Percentiles rank a stretch among this genome's conserved stretches.
Evolutionary conservation across 2,797 vertebrate genomes (phyloP).

Genomic region (Coreius guichenoti): DNA sequence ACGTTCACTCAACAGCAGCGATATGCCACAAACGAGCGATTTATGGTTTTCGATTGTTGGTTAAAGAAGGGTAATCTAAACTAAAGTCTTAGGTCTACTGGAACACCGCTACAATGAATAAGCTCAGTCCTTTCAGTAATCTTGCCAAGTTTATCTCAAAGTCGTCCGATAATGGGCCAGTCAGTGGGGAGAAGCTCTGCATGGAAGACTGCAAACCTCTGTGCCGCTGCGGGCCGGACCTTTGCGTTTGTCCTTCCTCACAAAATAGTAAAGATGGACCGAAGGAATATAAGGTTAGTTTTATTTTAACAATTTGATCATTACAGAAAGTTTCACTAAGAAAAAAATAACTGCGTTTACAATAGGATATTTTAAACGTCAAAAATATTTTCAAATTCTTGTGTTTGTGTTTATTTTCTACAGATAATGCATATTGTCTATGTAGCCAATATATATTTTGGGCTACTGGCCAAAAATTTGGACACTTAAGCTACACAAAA

Average conservation of each 20-base stretch:
- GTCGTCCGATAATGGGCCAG: slow-evolving; percentile 6
- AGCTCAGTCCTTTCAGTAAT: slow-evolving; percentile 66
- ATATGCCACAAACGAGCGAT: not conserved
- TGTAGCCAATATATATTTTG: not conserved
- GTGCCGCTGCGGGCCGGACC: slow-evolving; percentile 17
- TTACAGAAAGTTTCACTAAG: not conserved
- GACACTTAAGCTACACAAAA: not conserved
- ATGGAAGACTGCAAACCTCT: slow-evolving; percentile 68
- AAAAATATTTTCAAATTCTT: not conserved
- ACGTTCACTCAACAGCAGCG: not conserved
- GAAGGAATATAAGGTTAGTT: slow-evolving; percentile 52
- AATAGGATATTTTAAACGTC: not conserved
- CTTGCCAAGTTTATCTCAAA: slow-evolving; percentile 40
- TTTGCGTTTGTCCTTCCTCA: slow-evolving; percentile 7
- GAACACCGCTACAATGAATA: slow-evolving; percentile 46
- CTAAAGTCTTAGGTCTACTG: not conserved
- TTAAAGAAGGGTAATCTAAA: not conserved
- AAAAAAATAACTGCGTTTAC: not conserved
- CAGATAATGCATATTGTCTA: not conserved
- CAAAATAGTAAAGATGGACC: slow-evolving; percentile 26
- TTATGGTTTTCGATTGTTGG: slow-evolving; percentile 53
- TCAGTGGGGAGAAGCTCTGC: slow-evolving; percentile 67
- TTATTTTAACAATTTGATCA: not conserved
- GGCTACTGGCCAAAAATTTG: not conserved
- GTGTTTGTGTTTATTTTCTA: not conserved